phyloP scores from a whole-genome alignment of 2,888 invertebrate species.

The Habrosyne pyritoides region DNA sequence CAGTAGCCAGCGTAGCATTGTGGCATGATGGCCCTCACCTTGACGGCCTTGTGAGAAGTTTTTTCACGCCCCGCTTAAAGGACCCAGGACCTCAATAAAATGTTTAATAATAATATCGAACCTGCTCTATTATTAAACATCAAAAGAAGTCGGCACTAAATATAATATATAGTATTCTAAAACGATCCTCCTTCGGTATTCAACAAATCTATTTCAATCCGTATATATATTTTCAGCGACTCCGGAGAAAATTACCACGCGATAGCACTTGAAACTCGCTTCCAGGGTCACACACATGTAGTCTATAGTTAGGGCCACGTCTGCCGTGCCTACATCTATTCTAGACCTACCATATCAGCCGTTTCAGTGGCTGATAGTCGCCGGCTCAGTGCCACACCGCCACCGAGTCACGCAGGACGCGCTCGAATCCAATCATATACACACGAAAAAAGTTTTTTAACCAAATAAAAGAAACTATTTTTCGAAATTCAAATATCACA shows the following conservation, averaged over 20 bases:
- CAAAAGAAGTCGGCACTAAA: too few species aligned
- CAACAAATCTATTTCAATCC: too few species aligned
- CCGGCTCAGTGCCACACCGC: conserved; percentile 66
- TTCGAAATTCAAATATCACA: conserved; percentile 12
- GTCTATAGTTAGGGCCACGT: conserved; percentile 32
- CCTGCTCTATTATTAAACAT: too few species aligned
- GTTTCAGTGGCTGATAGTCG: conserved; percentile 64
- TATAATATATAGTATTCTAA: too few species aligned
- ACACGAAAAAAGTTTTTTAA: conserved; percentile 23
- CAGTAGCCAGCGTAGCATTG: too few species aligned
- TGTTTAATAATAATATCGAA: too few species aligned
- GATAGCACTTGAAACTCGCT: conserved; percentile 17
- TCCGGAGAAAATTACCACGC: conserved; percentile 17
- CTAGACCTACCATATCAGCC: conserved; percentile 71
- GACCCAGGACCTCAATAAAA: too few species aligned
- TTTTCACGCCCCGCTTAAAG: too few species aligned
- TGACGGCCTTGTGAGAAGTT: too few species aligned
- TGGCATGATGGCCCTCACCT: too few species aligned
- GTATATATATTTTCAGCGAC: too few species aligned
- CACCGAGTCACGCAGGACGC: conserved; percentile 68
- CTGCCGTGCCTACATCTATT: conserved; percentile 58
- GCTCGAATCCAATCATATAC: conserved; percentile 32
- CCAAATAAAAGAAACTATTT: conserved; percentile 16
- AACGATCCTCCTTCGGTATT: too few species aligned
- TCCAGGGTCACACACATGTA: conserved; percentile 26